Evolutionary conservation across 2,888 invertebrate species (phyloP).

Genomic region (Vesta saturnalis): DNA sequence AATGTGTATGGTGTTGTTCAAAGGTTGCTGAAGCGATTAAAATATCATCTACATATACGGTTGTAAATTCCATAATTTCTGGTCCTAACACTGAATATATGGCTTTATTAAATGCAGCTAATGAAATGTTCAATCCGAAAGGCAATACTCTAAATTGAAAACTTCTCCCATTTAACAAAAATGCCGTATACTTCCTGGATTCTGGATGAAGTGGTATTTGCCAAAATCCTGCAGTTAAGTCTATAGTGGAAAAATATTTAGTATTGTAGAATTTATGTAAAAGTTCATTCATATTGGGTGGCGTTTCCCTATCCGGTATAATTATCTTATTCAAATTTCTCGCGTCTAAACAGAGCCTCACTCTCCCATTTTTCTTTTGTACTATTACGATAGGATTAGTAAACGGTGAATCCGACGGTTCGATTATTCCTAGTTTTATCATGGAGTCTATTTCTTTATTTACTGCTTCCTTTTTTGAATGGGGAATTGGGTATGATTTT

Average conservation of each 20-base stretch:
- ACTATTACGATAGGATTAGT: conserved; percentile 11
- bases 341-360: conserved; percentile 11
- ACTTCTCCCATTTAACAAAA: conserved; percentile 36
- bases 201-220: conserved; percentile 40
- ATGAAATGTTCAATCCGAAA: conserved; percentile 35
- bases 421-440: not conserved
- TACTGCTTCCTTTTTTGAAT: conserved; percentile 1
- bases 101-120: conserved; percentile 33
- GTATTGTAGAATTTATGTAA: conserved; percentile 36
- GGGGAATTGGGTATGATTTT: not conserved
- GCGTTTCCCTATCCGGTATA: conserved; percentile 26
- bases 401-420: not conserved
- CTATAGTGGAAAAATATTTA: conserved; percentile 37
- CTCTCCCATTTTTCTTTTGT: not conserved
- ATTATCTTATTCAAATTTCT: conserved; percentile 25
- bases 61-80: conserved; percentile 29
- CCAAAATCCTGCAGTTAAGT: conserved; percentile 46
- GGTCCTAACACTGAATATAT: conserved; percentile 34
- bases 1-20: conserved; percentile 34
- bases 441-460: not conserved
- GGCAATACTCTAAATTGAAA: conserved; percentile 41
- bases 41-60: conserved; percentile 37
- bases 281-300: conserved; percentile 31
- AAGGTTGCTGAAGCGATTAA: conserved; percentile 35
- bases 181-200: conserved; percentile 42